Base-by-base conservation (phyloP, 2,113 vertebrate genomes). In the Stigmatopora argus region DNA sequence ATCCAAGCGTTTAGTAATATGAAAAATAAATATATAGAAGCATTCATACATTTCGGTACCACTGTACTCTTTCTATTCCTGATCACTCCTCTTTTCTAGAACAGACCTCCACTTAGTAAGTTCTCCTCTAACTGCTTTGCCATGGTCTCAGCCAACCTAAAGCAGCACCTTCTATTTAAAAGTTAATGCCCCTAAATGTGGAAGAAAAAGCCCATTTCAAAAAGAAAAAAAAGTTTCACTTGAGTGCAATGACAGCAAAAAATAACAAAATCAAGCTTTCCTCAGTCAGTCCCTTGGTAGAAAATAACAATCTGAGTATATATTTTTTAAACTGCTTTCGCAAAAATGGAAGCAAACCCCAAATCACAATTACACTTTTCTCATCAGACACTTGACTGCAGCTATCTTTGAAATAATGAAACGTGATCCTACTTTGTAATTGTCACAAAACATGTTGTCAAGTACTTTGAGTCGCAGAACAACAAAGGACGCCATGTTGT, bases 131-230 rank as follows among this genome's bases (percentile, higher is more conserved):
- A 31, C 26, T 31, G 26, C 26, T 31, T 3, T 31, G 26, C 26
- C 26, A 31, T 2, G 26, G 26, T 31, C 26, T 31, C 26, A 31
- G 26, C 26, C 26, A 69, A 69, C 74, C 77, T 67, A 65, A 69
- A 73, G 88, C 81, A 77, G 71, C 38, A 53, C 64, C 13, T 38
- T 75, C 73, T 84, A 78, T 87, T 83, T 74, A 88, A 89, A 85
- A 70, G 73, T 78, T 86, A 63, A 88, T 87, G 78, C 49, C 17
- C 68, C 62, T 69, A 84, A 83, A 77, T 53, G 65, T 71, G 64
- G 85, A 78, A 75, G 71, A 64, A 59, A 66, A 76, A 83, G 70
- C 49, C 69, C 75, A 72, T 83, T 83, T 77, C 77, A 71, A 51
- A 71, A 69, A 31, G 26, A 31, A 45, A 52, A 74, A 65, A 73